These are phyloP conservation scores for Drosophila yooni DNA, from an alignment of 2,888 invertebrate genomes.

Conservation along the genomic window DNA sequence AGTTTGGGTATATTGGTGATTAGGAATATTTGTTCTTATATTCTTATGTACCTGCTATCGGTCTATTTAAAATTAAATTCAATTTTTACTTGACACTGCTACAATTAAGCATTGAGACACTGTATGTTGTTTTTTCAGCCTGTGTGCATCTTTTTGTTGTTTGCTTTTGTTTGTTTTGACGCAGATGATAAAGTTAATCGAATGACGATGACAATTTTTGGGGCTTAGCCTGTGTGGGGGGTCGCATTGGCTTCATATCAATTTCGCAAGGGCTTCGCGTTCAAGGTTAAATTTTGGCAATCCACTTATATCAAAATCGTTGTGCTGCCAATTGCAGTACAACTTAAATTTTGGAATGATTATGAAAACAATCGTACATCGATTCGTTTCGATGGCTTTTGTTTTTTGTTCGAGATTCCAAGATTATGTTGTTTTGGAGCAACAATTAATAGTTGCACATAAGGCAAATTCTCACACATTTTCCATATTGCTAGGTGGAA, in stretches of 20 bases:
- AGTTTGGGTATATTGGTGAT: too few relatives aligned
- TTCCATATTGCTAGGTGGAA: neutral
- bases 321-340: neutral
- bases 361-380: neutral
- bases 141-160: constrained; percentile 22
- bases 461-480: neutral
- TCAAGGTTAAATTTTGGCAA: neutral
- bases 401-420: neutral
- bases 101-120: too few relatives aligned
- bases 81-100: too few relatives aligned
- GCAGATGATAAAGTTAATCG: constrained; percentile 47
- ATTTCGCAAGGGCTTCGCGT: constrained; percentile 4
- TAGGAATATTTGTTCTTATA: too few relatives aligned
- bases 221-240: constrained; percentile 11
- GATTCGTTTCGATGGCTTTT: neutral
- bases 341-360: neutral
- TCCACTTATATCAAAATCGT: neutral
- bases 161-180: constrained; percentile 40
- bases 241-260: constrained; percentile 28
- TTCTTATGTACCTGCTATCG: too few relatives aligned
- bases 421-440: neutral
- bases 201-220: constrained; percentile 16
- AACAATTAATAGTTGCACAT: neutral
- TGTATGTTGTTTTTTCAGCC: neutral
- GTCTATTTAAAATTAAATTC: too few relatives aligned